Percentiles rank a stretch among this genome's conserved stretches.
Evolutionary conservation across 64 coral and sea anemone species (phyloP).

Genomic region (Porites australiensis): DNA sequence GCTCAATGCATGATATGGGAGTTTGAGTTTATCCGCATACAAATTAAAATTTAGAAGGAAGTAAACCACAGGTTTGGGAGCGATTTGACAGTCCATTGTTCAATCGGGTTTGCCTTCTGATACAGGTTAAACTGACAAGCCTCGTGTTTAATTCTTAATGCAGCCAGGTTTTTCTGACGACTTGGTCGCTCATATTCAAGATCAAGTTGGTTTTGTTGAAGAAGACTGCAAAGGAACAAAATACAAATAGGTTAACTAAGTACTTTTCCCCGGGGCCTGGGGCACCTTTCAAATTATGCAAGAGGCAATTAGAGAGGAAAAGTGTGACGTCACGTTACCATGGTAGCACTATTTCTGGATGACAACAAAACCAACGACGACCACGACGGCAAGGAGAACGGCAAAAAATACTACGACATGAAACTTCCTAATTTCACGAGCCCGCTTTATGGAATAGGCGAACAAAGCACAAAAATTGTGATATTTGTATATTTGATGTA

Average conservation of each 20-base stretch:
- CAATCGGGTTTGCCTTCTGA: slow-evolving; percentile 26
- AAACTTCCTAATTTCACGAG: too few species aligned
- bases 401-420: too few species aligned
- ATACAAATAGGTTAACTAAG: not conserved
- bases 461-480: too few species aligned
- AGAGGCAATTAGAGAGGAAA: too few species aligned
- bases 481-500: too few species aligned
- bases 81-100: slow-evolving; percentile 6
- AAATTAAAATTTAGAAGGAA: not conserved
- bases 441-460: too few species aligned
- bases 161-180: not conserved
- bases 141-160: slow-evolving; percentile 27
- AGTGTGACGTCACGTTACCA: too few species aligned
- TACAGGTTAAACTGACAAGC: not conserved
- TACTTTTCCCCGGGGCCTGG: too few species aligned
- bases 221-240: slow-evolving; percentile 17
- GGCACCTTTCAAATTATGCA: too few species aligned
- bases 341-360: too few species aligned
- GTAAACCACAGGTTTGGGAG: slow-evolving; percentile 21
- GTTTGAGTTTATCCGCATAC: not conserved
- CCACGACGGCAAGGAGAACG: too few species aligned
- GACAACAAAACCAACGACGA: too few species aligned
- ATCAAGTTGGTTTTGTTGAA: slow-evolving; percentile 2
- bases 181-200: not conserved
- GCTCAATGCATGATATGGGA: not conserved